Evolutionary conservation across 2,113 vertebrate genomes (phyloP), one percentile per base, ranked within the genome.

Genomic region (Bufo gargarizans): DNA sequence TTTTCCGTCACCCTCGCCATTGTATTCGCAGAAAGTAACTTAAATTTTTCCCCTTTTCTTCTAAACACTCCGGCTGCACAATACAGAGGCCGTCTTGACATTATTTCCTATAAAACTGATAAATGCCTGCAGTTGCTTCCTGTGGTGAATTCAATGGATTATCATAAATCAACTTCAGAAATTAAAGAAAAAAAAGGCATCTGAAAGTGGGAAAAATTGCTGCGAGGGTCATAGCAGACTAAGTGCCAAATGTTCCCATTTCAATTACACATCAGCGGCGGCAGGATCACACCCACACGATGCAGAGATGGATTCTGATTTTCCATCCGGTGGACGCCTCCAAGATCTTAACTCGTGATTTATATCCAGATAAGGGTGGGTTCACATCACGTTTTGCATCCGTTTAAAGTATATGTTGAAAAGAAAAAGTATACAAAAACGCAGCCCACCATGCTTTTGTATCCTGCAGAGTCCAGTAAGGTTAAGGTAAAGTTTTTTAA

Each of bases 91-190:
- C 65, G 55, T 17, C 61, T 17, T 71, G 87, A 84, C 81, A 89
- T 84, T 77, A 84, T 89, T 89, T 89, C 59, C 72, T 84, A 89
- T 89, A 89, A 89, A 77, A 84, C 61, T 77, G 81, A 89, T 84
- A 61, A 84, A 84, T 89, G 82, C 69, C 71, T 56, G 58, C 82
- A 63, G 77, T 89, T 84, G 72, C 81, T 84, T 89, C 82, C 87
- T 78, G 74, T 84, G 87, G 87, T 84, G 87, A 89, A 84, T 84
- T 84, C 72, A 89, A 89, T 84, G 82, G 87, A 78, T 89, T 84
- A 84, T 77, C 69, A 89, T 89, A 89, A 89, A 89, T 84, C 82
- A 89, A 77, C 87, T 78, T 89, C 59, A 59, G 22, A 89, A 84
- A 89, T 89, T 84, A 89, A 72, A 84, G 50, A 61, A 59, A 77